These are phyloP conservation scores for Peromyscus californicus DNA, from an alignment of 2,113 vertebrate species.

Conservation along the genomic window DNA sequence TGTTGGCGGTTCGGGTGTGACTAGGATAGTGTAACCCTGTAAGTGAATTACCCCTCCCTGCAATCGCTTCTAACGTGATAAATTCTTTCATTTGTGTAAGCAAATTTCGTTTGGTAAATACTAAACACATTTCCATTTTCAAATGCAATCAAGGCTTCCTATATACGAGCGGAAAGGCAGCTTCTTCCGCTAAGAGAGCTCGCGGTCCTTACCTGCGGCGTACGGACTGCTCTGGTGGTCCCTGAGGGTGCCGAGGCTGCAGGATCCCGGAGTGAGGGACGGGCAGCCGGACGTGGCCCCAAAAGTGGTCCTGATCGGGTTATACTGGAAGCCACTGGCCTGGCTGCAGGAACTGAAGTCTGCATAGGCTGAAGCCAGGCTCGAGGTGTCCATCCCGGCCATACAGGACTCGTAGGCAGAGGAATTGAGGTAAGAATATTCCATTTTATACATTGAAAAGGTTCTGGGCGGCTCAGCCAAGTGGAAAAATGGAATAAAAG, in stretches of 20 bases:
- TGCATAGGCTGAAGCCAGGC: constrained; percentile 99
- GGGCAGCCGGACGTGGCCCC: constrained; percentile 99
- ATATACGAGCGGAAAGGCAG: constrained; percentile 93
- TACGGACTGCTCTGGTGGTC: constrained; percentile 99
- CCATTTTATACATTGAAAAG: constrained; percentile 99
- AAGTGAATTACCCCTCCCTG: constrained; percentile 99
- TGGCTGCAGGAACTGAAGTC: constrained; percentile 99
- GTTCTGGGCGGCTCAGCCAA: constrained; percentile 94
- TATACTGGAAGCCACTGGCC: constrained; percentile 99
- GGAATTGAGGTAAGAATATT: constrained; percentile 99
- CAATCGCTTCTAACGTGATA: constrained; percentile 99
- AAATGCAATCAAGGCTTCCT: constrained; percentile 99
- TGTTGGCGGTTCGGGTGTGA: constrained; percentile 99
- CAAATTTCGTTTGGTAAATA: constrained; percentile 99
- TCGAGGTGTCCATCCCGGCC: constrained; percentile 99
- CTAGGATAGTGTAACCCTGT: constrained; percentile 99
- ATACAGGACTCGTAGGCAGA: constrained; percentile 99
- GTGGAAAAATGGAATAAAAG: constrained; percentile 89
- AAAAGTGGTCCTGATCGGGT: constrained; percentile 99
- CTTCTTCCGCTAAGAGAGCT: constrained; percentile 89
- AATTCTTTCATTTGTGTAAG: constrained; percentile 99
- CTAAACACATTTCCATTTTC: constrained; percentile 99
- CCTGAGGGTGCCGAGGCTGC: constrained; percentile 98
- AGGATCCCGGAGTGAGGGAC: constrained; percentile 99
- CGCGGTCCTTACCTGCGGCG: constrained; percentile 98